Base-by-base conservation (phyloP, 1,140 invertebrate genomes). In the Apis florea region DNA sequence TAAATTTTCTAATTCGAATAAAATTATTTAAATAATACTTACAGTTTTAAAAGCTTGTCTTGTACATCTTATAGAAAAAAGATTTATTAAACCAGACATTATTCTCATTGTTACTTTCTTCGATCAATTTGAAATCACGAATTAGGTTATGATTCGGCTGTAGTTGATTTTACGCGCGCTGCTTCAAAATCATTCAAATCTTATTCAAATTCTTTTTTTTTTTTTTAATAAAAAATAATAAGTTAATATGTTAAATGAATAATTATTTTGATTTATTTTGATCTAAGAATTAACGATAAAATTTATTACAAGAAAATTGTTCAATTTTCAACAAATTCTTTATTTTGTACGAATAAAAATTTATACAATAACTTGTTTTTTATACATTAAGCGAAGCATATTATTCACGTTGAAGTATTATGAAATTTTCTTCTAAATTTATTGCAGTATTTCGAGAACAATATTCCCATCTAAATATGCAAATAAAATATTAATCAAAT, bases 401-500 rank as follows among this genome's bases (percentile, higher is more conserved):
- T 4, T 64, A 10, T 63, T 58, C 71, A 47, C 53, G 89, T 63
- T 73, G 79, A 1, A 91, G 68, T 56, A 76, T 54, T 11, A 91
- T 71, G 0, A 53, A 74, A 56, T 61, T 79, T 58, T 84, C 63
- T 13, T 82, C 12, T 12, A 64, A 78, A 77, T 87, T 81, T 4
- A 90, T 66, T 66, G 68, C 24, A 21, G 83, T 70, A 12, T 79
- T 73, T 12, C 9, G 70, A n/a, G 53, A 47, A 63, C 89, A 90
- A 63, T 87, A 83, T 75, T 90, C 70, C 90, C 90, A 91, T 13
- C 91, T 92, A 61, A 49, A 64, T 26, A 31, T 77, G n/a, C 31
- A 83, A 66, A 70, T 56, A 13, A 40, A 26, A 64, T 61, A 21
- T 47, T 47, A 76, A 67, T 71, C 68, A 64, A 67, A 58, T 40